phyloP scores from a whole-genome alignment of 1,140 invertebrate genomes.

The Bombus cullumanus region DNA sequence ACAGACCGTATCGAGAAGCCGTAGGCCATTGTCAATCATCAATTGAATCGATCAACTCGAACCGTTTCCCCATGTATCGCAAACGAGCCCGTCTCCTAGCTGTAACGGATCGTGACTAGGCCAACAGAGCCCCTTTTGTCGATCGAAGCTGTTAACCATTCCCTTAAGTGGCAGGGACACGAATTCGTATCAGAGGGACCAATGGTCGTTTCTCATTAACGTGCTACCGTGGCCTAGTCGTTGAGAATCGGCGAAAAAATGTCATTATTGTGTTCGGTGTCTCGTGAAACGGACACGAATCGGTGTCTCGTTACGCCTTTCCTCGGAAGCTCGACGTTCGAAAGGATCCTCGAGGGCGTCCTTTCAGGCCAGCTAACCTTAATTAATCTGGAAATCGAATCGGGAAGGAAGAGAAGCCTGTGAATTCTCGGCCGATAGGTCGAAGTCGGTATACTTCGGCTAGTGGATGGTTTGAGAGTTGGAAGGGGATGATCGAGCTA shows the following conservation, averaged over 20 bases:
- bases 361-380: slow-evolving; percentile 68
- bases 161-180: background rate
- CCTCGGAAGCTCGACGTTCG: slow-evolving; percentile 17
- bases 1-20: no score
- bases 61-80: background rate
- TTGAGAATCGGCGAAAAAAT: slow-evolving; percentile 56
- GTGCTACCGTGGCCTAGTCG: slow-evolving; percentile 22
- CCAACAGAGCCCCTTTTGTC: background rate
- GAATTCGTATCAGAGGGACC: background rate
- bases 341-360: slow-evolving; percentile 61
- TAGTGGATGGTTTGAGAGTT: slow-evolving; percentile 38
- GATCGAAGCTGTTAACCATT: background rate
- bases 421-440: slow-evolving; percentile 57
- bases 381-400: slow-evolving; percentile 72
- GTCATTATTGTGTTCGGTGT: slow-evolving; percentile 66
- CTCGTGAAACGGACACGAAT: slow-evolving; percentile 66
- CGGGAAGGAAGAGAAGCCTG: slow-evolving; percentile 28
- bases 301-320: slow-evolving; percentile 60
- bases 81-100: background rate
- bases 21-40: background rate
- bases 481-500: background rate
- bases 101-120: background rate
- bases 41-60: background rate
- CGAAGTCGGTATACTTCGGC: slow-evolving; percentile 26
- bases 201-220: slow-evolving; percentile 27